Base-by-base conservation (phyloP, 1,140 invertebrate genomes). In the Pseudachorutes palmiensis region DNA sequence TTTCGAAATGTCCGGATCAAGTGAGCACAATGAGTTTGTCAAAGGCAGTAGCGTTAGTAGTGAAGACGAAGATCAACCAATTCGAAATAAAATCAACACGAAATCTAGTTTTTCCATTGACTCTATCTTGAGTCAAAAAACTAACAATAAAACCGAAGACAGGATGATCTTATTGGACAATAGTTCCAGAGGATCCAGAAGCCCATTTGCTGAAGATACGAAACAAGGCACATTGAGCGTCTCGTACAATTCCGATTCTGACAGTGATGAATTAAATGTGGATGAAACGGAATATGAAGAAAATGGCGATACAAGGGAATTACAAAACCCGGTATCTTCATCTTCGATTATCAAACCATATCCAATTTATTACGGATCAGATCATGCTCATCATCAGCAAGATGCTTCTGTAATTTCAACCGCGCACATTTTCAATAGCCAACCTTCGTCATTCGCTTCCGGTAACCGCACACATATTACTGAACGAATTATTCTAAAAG, bases 81-180 rank as follows among this genome's bases (percentile, higher is more conserved):
- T 31, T 16, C 26, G 9, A 62, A 28, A 57, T 12, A 57, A 28
- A 57, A 9, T 26, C 30, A 3, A 2, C 9, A 5, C 41, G 59
- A 63, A 68, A 51, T 22, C 36, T 28, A 68, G 57, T 72, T 72
- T 72, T 57, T 70, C 68, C 26, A 72, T 72, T 59, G 71, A 72
- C 26, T 69, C 71, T 0, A 69, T 72, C 68, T 55, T 72, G 22
- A 71, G 45, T 51, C 57, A 65, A 2, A 62, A 71, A 33, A 30
- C 36, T 22, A 24, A 31, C 1, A 3, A 32, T 22, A 32, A 5
- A 63, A 14, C 22, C 22, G n/a, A 33, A 41, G 19, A 57, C 19
- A 5, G 57, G 22, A 22, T 16, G 32, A 66, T 33, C 14, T 31
- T n/a, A n/a, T n/a, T n/a, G n/a, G n/a, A n/a, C n/a, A n/a, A n/a